Evolutionary conservation across 2,113 vertebrate genomes (phyloP).

Genomic region (Colistium nudipinnis): DNA sequence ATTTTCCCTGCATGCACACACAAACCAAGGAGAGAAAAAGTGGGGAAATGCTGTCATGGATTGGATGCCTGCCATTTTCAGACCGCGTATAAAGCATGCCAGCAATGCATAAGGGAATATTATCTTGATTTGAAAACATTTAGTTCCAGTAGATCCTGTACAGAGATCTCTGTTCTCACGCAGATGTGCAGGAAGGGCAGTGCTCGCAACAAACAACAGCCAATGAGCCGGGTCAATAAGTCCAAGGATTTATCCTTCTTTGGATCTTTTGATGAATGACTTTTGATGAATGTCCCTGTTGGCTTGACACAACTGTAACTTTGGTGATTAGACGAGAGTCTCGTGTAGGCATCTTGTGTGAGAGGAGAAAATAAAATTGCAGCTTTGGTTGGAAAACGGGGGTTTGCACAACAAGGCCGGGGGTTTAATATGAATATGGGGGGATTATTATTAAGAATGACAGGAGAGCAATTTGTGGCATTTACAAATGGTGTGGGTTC

Average conservation of each 20-base stretch:
- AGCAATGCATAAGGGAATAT: slow-evolving; percentile 76
- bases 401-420: not conserved
- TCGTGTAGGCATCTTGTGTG: slow-evolving; percentile 10
- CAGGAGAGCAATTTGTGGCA: too few species aligned
- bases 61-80: slow-evolving; percentile 56
- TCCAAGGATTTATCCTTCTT: slow-evolving; percentile 27
- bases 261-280: too few species aligned
- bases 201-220: slow-evolving; percentile 28
- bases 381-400: slow-evolving; percentile 11
- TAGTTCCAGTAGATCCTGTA: slow-evolving; percentile 78
- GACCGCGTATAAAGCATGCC: slow-evolving; percentile 71
- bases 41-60: slow-evolving; percentile 64
- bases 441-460: not conserved
- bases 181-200: slow-evolving; percentile 70
- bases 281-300: slow-evolving; percentile 41
- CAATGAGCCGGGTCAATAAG: slow-evolving; percentile 35
- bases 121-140: slow-evolving; percentile 82
- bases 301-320: slow-evolving; percentile 16
- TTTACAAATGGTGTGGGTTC: too few species aligned
- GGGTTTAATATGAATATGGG: not conserved
- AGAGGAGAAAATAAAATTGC: not conserved
- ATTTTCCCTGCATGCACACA: too few species aligned
- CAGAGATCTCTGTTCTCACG: slow-evolving; percentile 78
- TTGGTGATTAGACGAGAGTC: slow-evolving; percentile 19
- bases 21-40: too few species aligned